These are phyloP conservation scores for Pteria penguin DNA, from an alignment of 2,888 invertebrate genomes.

Conservation along the genomic window DNA sequence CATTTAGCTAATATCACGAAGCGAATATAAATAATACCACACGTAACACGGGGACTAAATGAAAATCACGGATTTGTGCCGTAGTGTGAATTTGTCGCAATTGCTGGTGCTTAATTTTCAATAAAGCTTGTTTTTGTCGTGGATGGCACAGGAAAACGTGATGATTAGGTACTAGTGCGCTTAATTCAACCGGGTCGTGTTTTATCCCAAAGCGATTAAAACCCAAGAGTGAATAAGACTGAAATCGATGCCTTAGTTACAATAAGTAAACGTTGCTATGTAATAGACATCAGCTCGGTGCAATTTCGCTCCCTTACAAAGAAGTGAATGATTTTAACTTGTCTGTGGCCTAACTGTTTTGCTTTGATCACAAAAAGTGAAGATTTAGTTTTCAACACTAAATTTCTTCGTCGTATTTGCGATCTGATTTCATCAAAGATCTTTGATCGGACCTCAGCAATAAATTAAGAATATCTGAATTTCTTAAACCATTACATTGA, in stretches of 20 bases:
- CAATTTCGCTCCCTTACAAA: background rate
- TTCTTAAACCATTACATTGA: too few relatives aligned
- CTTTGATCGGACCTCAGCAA: background rate
- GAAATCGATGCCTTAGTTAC: background rate
- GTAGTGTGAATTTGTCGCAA: background rate
- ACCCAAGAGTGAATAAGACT: background rate
- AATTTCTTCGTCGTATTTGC: constrained; percentile 3
- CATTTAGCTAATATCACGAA: constrained; percentile 24
- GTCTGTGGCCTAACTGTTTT: background rate
- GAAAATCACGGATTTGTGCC: background rate
- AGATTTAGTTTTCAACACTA: background rate
- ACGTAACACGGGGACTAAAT: constrained; percentile 1
- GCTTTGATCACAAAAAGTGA: background rate
- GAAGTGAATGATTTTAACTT: background rate
- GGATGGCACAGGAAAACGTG: background rate
- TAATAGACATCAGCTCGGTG: background rate
- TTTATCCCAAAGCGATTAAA: background rate
- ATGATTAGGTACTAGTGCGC: background rate
- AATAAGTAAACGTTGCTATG: background rate
- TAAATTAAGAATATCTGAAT: background rate
- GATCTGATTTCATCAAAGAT: background rate
- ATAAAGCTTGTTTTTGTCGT: background rate
- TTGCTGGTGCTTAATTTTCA: background rate
- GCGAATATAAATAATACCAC: constrained; percentile 16
- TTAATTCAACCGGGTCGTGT: background rate